Conservation (phyloP, 30 jellyfish, hydroid and myxozoan genomes). For the Aurelia coerulea region DNA sequence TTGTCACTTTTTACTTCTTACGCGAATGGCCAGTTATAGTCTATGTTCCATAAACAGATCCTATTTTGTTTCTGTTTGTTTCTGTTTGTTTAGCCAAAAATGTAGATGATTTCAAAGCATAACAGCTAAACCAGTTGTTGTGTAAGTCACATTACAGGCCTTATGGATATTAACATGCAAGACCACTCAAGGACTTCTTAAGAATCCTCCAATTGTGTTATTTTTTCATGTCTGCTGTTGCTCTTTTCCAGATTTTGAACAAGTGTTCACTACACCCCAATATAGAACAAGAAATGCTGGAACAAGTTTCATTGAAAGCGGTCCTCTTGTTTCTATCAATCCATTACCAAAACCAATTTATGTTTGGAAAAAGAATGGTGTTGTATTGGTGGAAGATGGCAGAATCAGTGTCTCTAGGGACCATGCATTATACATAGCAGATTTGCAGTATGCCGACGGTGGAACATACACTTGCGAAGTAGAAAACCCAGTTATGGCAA, state of each 20-base stretch:
- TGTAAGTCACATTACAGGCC: too few species aligned
- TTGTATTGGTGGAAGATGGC: conserved; percentile 40
- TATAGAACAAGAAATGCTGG: conserved; percentile 34
- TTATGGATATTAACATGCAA: too few species aligned
- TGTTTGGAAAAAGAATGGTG: conserved; percentile 82
- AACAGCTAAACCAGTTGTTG: too few species aligned
- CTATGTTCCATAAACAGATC: too few species aligned
- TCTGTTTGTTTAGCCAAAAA: too few species aligned
- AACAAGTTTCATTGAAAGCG: conserved; percentile 14
- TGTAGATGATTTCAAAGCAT: too few species aligned
- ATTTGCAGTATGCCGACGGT: conserved; percentile 46
- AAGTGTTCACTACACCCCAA: conserved; percentile 9
- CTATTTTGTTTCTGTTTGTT: too few species aligned
- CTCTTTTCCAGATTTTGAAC: conserved; percentile 71
- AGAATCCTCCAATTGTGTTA: too few species aligned
- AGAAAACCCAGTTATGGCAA: conserved; percentile 64
- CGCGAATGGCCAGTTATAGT: too few species aligned
- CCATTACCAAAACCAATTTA: conserved; percentile 67
- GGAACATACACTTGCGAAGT: conserved; percentile 68
- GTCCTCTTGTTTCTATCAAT: conserved; percentile 44
- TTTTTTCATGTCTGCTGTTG: neutral
- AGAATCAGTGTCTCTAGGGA: conserved; percentile 62
- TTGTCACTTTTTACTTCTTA: too few species aligned
- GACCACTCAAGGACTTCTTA: too few species aligned
- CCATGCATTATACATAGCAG: conserved; percentile 73